Base-by-base conservation (phyloP, 2,797 vertebrate species). In the Oreortyx pictus region DNA sequence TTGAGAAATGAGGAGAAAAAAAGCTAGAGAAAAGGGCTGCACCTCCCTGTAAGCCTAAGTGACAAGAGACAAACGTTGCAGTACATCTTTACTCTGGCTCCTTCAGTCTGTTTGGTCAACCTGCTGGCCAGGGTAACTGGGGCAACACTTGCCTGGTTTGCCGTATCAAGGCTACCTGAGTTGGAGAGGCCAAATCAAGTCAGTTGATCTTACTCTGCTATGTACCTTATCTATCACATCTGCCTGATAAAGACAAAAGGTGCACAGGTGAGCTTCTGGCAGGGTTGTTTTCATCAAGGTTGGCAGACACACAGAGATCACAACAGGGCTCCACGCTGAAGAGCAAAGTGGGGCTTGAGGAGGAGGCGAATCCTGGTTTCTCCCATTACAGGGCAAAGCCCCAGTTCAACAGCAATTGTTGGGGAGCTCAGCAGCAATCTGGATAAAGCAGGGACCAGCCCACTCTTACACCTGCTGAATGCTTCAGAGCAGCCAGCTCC, bases 1-100 rank as follows among this genome's bases (percentile, higher is more conserved):
- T 66, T 56, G 57, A 91, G 64, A 95, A 94, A 80, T 24, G 7
- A 96, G 71, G 33, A 90, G 18, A 37, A 50, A 94, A 88, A 94
- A 72, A 59, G 88, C 79, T 85, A 78, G 54, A 96, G 67, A 61
- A 95, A 75, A 92, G 57, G 27, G 76, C 54, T 80, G 71, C 14
- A 88, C 82, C 84, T 80, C 56, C 59, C 70, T 82, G 92, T 11
- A 70, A 88, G 43, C 18, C 43, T 82, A 44, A 11, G 43, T 92
- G 54, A 52, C 0, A 62, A 20, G n/a, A 96, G 47, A 66, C 19
- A 76, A 86, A 19, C 10, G 59, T 0, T 2, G 4, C 33, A 86
- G 31, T 60, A 94, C 87, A 92, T 56, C 61, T 23, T 91, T 39
- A 61, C 22, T 29, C 29, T 92, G 70, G 27, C 50, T 74, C 31